Conservation (phyloP, 1,140 invertebrate species). For the Wiebesia pumilae region DNA sequence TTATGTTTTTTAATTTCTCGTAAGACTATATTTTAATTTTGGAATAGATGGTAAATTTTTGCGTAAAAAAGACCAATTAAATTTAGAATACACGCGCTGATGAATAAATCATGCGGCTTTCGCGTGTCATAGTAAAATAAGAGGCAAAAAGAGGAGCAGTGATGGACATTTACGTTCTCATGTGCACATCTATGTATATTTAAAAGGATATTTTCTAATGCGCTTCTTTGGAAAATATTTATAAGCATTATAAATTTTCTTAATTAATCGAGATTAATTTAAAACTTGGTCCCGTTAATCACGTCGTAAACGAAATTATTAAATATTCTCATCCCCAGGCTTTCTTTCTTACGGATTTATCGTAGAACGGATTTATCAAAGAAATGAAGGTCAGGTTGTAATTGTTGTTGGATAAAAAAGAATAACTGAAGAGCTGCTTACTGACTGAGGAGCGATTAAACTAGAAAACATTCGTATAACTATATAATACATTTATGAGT, state of each 20-base stretch:
- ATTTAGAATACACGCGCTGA: slow-evolving; percentile 22
- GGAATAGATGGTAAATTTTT: not conserved
- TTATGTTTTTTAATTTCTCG: not conserved
- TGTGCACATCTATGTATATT: slow-evolving; percentile 5
- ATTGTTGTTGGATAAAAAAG: not conserved
- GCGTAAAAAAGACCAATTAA: slow-evolving; percentile 36
- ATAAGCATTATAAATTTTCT: not conserved
- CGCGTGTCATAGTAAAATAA: slow-evolving; percentile 31
- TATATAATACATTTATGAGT: not conserved
- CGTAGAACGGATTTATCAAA: not conserved
- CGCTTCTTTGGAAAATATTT: not conserved
- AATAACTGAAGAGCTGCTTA: not conserved
- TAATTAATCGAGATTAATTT: not conserved
- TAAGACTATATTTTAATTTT: not conserved
- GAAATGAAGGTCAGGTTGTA: not conserved
- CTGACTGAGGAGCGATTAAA: too few relatives aligned
- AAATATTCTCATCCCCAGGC: not conserved
- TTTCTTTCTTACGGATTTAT: not conserved
- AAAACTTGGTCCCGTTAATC: not conserved
- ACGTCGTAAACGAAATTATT: too few relatives aligned
- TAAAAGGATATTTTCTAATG: slow-evolving; percentile 8
- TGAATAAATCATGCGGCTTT: slow-evolving; percentile 46
- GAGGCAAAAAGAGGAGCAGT: slow-evolving; percentile 20
- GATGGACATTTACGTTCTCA: slow-evolving; percentile 45
- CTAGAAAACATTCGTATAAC: not conserved